phyloP scores from a whole-genome alignment of 2,888 invertebrate species.

The Drosophila mimica region DNA sequence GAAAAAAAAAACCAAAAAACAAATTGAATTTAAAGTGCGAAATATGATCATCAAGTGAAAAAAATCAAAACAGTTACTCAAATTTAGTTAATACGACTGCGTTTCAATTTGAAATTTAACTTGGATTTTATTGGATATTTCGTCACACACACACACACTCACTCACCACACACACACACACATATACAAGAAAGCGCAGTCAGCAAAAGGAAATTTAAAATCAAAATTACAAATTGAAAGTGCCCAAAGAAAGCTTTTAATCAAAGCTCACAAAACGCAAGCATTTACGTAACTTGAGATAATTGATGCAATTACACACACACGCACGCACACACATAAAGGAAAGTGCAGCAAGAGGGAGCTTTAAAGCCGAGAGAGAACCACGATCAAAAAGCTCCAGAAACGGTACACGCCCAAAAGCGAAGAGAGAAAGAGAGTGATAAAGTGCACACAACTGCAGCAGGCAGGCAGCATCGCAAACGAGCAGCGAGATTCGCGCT shows the following conservation, averaged over 20 bases:
- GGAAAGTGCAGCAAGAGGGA: slow-evolving; percentile 59
- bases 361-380: slow-evolving; percentile 52
- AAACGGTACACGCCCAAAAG: slow-evolving; percentile 59
- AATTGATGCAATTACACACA: slow-evolving; percentile 53
- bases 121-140: slow-evolving; percentile 59
- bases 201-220: slow-evolving; percentile 53
- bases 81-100: slow-evolving; percentile 39
- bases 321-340: slow-evolving; percentile 32
- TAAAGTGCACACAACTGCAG: slow-evolving; percentile 43
- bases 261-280: slow-evolving; percentile 44
- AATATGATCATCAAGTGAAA: slow-evolving; percentile 72
- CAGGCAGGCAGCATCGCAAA: slow-evolving; percentile 43
- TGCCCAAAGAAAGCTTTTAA: slow-evolving; percentile 66
- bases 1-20: slow-evolving; percentile 22
- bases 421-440: slow-evolving; percentile 24
- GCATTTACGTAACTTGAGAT: slow-evolving; percentile 71
- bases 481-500: slow-evolving; percentile 28
- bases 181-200: slow-evolving; percentile 51
- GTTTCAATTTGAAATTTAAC: slow-evolving; percentile 34
- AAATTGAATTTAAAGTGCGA: slow-evolving; percentile 31
- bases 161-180: background rate
- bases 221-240: slow-evolving; percentile 61
- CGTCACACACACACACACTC: slow-evolving; percentile 9
- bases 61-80: slow-evolving; percentile 26
- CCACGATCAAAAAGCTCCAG: slow-evolving; percentile 40